Evolutionary conservation across 2,113 vertebrate species (phyloP).

Genomic region (Lophius piscatorius): DNA sequence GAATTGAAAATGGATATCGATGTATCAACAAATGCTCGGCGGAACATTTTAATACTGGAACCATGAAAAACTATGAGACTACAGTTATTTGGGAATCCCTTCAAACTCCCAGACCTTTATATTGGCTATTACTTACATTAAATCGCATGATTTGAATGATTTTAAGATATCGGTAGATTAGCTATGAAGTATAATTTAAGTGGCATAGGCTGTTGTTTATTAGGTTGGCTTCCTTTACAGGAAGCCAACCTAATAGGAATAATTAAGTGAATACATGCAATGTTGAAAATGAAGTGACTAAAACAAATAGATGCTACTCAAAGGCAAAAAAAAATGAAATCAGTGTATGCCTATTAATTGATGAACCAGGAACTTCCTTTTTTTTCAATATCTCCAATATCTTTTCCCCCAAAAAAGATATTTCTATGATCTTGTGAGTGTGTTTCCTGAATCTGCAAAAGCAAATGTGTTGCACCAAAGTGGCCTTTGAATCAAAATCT

Average conservation of each 20-base stretch:
- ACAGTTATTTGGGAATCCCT: no score
- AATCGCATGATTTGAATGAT: no score
- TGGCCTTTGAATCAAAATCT: conserved; percentile 81
- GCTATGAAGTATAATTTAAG: no score
- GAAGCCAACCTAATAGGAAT: no score
- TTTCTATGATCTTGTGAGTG: conserved; percentile 33
- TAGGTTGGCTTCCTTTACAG: no score
- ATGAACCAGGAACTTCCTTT: conserved; percentile 29
- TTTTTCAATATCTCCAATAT: conserved; percentile 23
- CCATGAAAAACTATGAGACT: no score
- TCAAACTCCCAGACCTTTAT: no score
- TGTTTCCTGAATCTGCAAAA: conserved; percentile 65
- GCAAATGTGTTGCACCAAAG: conserved; percentile 50
- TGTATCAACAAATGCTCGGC: conserved; percentile 57
- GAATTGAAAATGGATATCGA: conserved; percentile 39
- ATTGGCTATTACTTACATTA: no score
- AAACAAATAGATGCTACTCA: conserved; percentile 3
- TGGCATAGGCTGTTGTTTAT: no score
- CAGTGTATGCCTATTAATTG: background rate
- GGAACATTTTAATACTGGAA: no score
- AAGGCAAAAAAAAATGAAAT: background rate
- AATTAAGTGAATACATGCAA: no score
- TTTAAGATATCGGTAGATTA: no score
- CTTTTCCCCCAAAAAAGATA: conserved; percentile 22
- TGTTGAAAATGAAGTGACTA: background rate